phyloP scores from a whole-genome alignment of 1,140 invertebrate genomes.

The Parapsyche elsis region DNA sequence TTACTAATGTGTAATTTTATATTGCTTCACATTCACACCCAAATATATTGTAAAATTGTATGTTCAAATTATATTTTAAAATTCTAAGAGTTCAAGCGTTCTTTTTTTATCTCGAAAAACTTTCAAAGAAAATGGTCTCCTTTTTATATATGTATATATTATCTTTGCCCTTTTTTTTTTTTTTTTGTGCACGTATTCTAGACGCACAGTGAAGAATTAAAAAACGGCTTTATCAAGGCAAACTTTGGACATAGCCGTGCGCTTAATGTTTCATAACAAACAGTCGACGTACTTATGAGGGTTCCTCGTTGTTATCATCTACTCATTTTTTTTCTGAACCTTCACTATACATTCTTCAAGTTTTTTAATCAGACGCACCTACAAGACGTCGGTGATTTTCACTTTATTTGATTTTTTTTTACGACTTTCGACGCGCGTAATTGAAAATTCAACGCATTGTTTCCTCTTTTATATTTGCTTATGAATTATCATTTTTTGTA shows the following conservation, averaged over 20 bases:
- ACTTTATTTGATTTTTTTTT: conserved; percentile 16
- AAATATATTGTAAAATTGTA: neutral
- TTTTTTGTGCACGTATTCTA: neutral
- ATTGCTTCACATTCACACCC: no score
- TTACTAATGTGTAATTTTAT: no score
- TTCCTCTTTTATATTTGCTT: neutral
- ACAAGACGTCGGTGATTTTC: neutral
- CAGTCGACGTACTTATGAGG: conserved; percentile 25
- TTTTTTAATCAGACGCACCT: conserved; percentile 7
- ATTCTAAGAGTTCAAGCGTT: neutral
- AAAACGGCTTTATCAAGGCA: conserved; percentile 30
- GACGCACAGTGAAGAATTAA: conserved; percentile 21
- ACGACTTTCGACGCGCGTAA: neutral
- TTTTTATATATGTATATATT: neutral
- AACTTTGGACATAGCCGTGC: conserved; percentile 17
- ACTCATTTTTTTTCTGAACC: neutral
- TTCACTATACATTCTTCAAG: conserved; percentile 9
- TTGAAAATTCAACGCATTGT: conserved; percentile 23
- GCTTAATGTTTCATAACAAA: conserved; percentile 41
- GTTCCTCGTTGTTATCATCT: neutral
- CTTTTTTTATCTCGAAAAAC: neutral
- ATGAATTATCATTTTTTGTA: no score
- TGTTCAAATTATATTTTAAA: neutral
- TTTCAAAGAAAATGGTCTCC: neutral
- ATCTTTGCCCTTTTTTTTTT: no score